These are phyloP conservation scores for Micromesistius poutassou DNA, from an alignment of 2,797 vertebrate genomes.

Conservation along the genomic window DNA sequence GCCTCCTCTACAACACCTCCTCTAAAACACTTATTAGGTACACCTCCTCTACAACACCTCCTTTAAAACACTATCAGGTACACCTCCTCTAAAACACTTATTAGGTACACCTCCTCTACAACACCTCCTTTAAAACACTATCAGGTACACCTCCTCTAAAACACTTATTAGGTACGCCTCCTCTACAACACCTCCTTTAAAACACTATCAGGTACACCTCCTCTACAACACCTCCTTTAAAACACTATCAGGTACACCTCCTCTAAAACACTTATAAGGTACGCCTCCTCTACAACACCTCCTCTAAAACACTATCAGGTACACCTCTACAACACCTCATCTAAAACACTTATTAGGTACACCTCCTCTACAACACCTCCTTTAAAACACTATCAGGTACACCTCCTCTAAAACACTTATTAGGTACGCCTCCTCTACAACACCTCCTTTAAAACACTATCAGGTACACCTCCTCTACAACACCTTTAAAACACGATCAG, in stretches of 20 bases:
- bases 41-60: background rate
- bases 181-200: background rate
- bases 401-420: background rate
- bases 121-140: slow-evolving; percentile 10
- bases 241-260: too few species aligned
- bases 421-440: background rate
- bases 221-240: background rate
- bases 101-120: too few species aligned
- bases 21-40: too few species aligned
- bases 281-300: slow-evolving; percentile 6
- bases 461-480: too few species aligned
- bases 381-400: slow-evolving; percentile 74
- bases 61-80: too few species aligned
- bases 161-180: too few species aligned
- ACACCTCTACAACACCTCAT: background rate
- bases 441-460: too few species aligned
- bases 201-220: too few species aligned
- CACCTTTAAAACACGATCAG: too few species aligned
- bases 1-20: background rate
- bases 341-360: too few species aligned
- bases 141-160: background rate
- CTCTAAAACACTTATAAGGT: slow-evolving; percentile 70
- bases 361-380: background rate
- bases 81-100: too few species aligned
- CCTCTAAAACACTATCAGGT: background rate